phyloP scores from a whole-genome alignment of 2,113 vertebrate species.

The Xerus inauris region DNA sequence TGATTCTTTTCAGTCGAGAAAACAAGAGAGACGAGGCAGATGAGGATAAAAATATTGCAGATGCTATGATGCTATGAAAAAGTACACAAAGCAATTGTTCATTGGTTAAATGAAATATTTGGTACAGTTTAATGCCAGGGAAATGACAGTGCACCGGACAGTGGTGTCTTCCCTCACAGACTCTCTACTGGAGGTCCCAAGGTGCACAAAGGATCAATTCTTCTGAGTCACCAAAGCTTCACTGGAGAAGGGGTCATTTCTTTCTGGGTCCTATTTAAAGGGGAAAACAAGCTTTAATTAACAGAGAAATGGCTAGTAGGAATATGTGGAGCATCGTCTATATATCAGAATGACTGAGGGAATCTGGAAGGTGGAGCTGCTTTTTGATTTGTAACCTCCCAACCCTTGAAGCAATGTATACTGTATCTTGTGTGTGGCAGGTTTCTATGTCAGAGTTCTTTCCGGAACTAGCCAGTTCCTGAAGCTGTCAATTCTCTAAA shows the following conservation, averaged over 20 bases:
- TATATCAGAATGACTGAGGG: not conserved
- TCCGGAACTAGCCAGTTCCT: not conserved
- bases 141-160: not conserved
- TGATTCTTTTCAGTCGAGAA: not conserved
- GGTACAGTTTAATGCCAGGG: not conserved
- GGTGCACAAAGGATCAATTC: not conserved
- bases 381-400: not conserved
- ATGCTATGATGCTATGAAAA: not conserved
- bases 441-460: not conserved
- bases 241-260: not conserved
- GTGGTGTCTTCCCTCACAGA: not conserved
- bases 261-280: not conserved
- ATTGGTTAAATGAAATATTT: not conserved
- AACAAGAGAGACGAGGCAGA: not conserved
- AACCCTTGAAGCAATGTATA: not conserved
- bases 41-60: not conserved
- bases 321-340: not conserved
- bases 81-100: not conserved
- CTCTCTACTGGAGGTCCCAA: not conserved
- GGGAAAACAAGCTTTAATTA: not conserved
- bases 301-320: not conserved
- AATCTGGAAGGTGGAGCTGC: not conserved
- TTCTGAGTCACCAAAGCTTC: not conserved
- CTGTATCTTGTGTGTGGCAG: not conserved
- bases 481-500: slow-evolving; percentile 18